Base-by-base conservation (phyloP, 2,113 vertebrate species). In the Ailuropoda melanoleuca region DNA sequence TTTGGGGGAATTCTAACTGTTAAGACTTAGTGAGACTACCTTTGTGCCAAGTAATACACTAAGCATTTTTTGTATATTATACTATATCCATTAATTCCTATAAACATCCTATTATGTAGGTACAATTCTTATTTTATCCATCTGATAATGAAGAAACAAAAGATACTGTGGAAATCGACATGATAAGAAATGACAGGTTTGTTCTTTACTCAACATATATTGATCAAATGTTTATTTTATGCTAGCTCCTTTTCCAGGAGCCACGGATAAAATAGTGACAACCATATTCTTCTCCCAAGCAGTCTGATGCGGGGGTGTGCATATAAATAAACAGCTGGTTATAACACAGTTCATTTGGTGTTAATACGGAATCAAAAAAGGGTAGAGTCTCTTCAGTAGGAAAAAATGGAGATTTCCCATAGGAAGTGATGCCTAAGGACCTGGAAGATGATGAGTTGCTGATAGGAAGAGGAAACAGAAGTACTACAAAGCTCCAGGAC, bases 231-330 rank as follows among this genome's bases (percentile, higher is more conserved):
- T 48, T 82, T 89, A 37, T 53, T 89, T 50, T 72, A 31, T 48
- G 26, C 6, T 74, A 68, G 6, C 4, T 95, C 23, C 43, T 62
- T 75, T 92, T 55, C 29, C 70, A 58, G 64, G 37, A 37, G 8
- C 8, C 66, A 18, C 50, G 31, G 18, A 34, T 68, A 18, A 50
- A 81, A 70, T 37, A 6, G 3, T 6, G 31, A 24, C 23, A 23
- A 11, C 5, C 12, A 62, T 23, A 80, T 34, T 56, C 39, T 70
- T 34, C 0, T 29, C 12, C 81, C 10, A 58, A 39, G 31, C 6
- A 70, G 48, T 77, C 8, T 4, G n/a, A 6, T 14, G 1, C 1
- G 2, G 34, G 21, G 1, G 1, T 0, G 0, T 39, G 15, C 2
- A 43, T 23, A 66, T 77, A 50, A 43, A 53, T 39, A 93, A 46